A percentile compares a stretch with the other conserved stretches of the same genome.
phyloP scores from a whole-genome alignment of 2,888 invertebrate species.

The Flexamia atlantica region DNA sequence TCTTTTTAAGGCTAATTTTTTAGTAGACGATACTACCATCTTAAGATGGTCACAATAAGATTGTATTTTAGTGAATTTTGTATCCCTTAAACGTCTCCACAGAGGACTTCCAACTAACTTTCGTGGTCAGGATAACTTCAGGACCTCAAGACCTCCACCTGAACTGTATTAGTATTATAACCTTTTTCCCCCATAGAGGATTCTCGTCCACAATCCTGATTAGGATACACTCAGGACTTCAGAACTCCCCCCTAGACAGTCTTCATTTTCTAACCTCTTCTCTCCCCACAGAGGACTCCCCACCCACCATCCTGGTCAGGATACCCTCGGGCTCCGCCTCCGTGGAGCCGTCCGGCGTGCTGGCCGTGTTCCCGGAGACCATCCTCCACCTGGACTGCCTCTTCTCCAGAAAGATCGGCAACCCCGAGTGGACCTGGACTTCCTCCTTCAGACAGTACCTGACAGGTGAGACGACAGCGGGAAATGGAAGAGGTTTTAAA shows the following conservation, averaged over 20 bases:
- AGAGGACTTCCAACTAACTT: too few species aligned
- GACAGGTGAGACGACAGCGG: slow-evolving; percentile 86
- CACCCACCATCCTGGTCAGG: slow-evolving; percentile 88
- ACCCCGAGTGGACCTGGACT: slow-evolving; percentile 94
- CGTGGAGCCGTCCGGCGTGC: slow-evolving; percentile 87
- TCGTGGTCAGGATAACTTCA: too few species aligned
- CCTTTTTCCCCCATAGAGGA: too few species aligned
- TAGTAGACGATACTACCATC: too few species aligned
- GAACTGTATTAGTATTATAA: too few species aligned
- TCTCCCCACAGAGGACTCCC: slow-evolving; percentile 82
- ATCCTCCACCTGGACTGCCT: slow-evolving; percentile 91
- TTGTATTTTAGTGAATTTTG: too few species aligned
- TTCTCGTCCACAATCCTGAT: slow-evolving; percentile 90
- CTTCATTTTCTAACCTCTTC: background rate
- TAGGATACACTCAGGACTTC: slow-evolving; percentile 86
- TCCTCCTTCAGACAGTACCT: slow-evolving; percentile 87
- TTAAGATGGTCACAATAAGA: too few species aligned
- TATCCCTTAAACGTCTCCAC: too few species aligned
- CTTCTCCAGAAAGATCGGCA: slow-evolving; percentile 85
- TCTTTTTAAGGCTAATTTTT: too few species aligned
- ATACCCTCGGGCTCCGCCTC: slow-evolving; percentile 88
- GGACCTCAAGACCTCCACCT: too few species aligned
- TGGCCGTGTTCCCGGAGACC: slow-evolving; percentile 89
- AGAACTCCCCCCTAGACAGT: too few species aligned
- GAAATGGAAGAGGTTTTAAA: too few species aligned